Evolutionary conservation across 2,888 invertebrate species (phyloP).

Genomic region (Tiphia femorata): DNA sequence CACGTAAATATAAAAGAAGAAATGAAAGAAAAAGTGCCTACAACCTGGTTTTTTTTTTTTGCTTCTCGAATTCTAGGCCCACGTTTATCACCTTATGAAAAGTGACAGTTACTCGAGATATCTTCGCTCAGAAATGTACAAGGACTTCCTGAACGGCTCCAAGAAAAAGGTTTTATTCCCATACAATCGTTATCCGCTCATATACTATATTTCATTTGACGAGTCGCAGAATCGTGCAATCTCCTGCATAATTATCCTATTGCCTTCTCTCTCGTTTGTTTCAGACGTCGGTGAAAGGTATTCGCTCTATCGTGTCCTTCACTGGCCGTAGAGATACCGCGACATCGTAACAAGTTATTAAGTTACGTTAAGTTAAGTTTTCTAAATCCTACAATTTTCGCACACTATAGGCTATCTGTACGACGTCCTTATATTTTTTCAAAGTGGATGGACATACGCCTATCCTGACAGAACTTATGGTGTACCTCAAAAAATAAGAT

Average conservation of each 20-base stretch:
- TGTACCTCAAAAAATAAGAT: too few species aligned
- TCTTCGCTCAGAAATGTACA: conserved; percentile 98
- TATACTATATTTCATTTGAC: too few species aligned
- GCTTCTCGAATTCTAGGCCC: conserved; percentile 80
- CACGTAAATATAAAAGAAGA: background rate
- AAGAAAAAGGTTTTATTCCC: conserved; percentile 87
- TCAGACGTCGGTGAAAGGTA: conserved; percentile 89
- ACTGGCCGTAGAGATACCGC: conserved; percentile 78
- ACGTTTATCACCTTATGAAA: conserved; percentile 99
- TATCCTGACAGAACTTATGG: too few species aligned
- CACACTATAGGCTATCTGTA: too few species aligned
- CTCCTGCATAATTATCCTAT: background rate
- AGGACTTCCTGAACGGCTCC: conserved; percentile 94
- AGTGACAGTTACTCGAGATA: conserved; percentile 99
- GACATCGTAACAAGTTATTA: conserved; percentile 56
- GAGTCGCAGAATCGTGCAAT: background rate
- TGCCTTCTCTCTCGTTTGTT: conserved; percentile 56
- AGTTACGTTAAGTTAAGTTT: too few species aligned
- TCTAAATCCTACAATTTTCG: too few species aligned
- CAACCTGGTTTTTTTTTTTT: conserved; percentile 9
- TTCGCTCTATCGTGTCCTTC: conserved; percentile 87
- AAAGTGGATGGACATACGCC: too few species aligned
- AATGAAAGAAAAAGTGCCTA: background rate
- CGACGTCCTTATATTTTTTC: too few species aligned
- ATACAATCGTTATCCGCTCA: conserved; percentile 9